Conservation (phyloP, 2,113 vertebrate species). For the Microtus richardsoni region DNA sequence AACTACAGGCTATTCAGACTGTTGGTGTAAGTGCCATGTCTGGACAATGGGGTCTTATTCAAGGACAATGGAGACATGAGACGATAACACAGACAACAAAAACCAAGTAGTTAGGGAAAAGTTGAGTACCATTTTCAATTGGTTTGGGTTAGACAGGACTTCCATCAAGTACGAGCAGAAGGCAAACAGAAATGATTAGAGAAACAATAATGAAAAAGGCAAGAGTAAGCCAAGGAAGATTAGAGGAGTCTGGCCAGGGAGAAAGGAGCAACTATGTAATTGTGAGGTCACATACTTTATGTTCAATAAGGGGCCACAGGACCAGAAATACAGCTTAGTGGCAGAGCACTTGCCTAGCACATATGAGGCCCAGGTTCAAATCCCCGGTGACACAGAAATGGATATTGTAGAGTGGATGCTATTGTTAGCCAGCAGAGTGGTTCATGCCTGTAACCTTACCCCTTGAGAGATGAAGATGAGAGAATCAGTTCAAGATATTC, state of each 20-base stretch:
- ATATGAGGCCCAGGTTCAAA: background rate
- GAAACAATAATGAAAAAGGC: background rate
- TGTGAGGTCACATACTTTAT: too few relatives aligned
- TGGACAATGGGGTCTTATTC: rapidly evolving
- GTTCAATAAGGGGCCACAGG: background rate
- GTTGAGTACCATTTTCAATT: background rate
- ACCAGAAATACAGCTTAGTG: background rate
- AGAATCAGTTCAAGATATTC: background rate
- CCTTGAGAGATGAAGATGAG: background rate
- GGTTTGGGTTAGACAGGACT: background rate
- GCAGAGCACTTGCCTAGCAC: background rate
- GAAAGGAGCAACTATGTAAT: rapidly evolving
- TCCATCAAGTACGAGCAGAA: background rate
- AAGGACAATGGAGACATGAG: background rate
- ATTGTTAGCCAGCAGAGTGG: background rate
- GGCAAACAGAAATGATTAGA: background rate
- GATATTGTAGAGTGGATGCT: background rate
- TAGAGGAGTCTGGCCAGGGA: background rate
- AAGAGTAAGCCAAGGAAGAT: background rate
- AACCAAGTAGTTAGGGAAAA: background rate
- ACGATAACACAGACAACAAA: background rate
- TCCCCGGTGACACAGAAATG: background rate
- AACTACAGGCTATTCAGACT: background rate
- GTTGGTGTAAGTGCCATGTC: background rate
- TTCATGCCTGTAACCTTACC: background rate